These are phyloP conservation scores for Sebastiscus tertius DNA, from an alignment of 2,797 vertebrate species.

Conservation along the genomic window DNA sequence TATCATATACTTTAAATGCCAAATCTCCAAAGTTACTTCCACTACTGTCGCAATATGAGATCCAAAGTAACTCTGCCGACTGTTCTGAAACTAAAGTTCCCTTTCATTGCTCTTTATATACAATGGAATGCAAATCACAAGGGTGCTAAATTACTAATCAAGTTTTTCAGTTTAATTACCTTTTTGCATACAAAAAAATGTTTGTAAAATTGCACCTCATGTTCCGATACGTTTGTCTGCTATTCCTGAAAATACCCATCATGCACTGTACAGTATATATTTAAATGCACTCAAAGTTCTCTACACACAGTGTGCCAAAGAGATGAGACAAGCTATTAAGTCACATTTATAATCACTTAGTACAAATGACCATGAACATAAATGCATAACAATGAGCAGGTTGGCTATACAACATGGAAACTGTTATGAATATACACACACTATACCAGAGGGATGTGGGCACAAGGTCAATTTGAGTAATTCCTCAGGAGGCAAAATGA, in stretches of 20 bases:
- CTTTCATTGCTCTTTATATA: background rate
- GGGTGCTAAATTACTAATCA: background rate
- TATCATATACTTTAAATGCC: conserved; percentile 1
- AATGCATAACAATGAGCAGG: conserved; percentile 6
- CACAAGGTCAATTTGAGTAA: conserved; percentile 27
- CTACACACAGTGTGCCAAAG: background rate
- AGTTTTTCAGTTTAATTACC: background rate
- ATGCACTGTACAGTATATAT: background rate
- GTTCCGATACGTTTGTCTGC: background rate
- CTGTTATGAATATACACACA: conserved; percentile 6
- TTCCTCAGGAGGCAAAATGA: conserved; percentile 36
- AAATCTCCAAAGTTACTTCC: background rate
- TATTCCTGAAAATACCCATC: background rate
- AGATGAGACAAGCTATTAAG: background rate
- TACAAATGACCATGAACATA: conserved; percentile 24
- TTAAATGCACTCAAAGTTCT: conserved; percentile 2
- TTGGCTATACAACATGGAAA: conserved; percentile 18
- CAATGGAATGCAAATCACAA: background rate
- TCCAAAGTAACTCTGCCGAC: background rate
- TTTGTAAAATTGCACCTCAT: background rate
- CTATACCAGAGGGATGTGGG: background rate
- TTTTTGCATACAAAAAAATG: background rate
- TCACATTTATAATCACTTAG: conserved; percentile 16
- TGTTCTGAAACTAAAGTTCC: background rate
- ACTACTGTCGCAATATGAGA: background rate